Evolutionary conservation across 2,113 vertebrate genomes (phyloP), one percentile per base, ranked within the genome.

Genomic region (Ifrita kowaldi): DNA sequence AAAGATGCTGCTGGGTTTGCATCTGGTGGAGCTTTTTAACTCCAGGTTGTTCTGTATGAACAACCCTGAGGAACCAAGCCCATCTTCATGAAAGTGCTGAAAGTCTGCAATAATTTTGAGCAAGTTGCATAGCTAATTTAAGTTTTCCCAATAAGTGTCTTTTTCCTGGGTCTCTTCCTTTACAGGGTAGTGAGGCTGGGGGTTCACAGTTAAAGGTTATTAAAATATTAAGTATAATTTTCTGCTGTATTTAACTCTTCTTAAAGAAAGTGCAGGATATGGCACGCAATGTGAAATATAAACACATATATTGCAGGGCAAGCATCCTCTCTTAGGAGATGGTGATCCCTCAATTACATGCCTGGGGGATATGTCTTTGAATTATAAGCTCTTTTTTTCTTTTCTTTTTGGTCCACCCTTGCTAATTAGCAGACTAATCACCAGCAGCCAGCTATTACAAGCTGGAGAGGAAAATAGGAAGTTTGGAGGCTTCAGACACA

Each of bases 151-250:
- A 2, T 30, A 65, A 80, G 39, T 77, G 41, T 3, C 94, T 81
- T 88, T 87, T 90, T 78, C 73, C 64, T 41, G 14, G 7, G 24
- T 95, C n/a, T 80, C 26, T 90, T 84, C 69, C 86, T 95, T 82
- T 46, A 62, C 24, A 28, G 1, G 2, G 41, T 46, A 71, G 44
- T 81, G 64, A 75, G 49, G 52, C 78, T 78, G 77, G 64, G 22
- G 18, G 44, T 85, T 88, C 56, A 33, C 12, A 78, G 49, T 57
- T 94, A 88, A 81, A 84, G 39, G 75, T 78, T 94, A 94, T 96
- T 96, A 95, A 95, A 97, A 95, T 87, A 96, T 81, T 94, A 94
- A 91, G 65, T 78, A 46, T 87, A 71, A 95, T 95, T 92, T 95
- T 97, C 89, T 93, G 39, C 56, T 89, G 64, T 49, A 86, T 88